Evolutionary conservation across 2,797 vertebrate species (phyloP).

Genomic region (Enteromius radiatus): DNA sequence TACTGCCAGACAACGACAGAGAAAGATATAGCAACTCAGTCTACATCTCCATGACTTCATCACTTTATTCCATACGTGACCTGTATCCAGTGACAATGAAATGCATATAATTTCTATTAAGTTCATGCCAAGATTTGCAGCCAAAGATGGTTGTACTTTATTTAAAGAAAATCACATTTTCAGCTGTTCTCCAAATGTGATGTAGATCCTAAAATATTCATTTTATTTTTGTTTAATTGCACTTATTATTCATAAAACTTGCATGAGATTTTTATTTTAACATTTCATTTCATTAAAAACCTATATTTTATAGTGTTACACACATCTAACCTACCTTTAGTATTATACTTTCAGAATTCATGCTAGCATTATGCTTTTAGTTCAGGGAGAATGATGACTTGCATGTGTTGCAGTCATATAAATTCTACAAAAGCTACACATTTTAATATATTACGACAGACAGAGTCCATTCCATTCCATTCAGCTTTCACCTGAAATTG

Average conservation of each 20-base stretch:
- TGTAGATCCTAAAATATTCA: not conserved
- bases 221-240: not conserved
- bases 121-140: not conserved
- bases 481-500: not conserved
- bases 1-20: constrained; percentile 22
- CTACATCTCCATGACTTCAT: not conserved
- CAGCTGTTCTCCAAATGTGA: not conserved
- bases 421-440: not conserved
- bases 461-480: too few relatives aligned
- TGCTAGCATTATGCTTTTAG: not conserved
- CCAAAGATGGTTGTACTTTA: not conserved
- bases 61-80: constrained; percentile 14
- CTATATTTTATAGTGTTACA: not conserved
- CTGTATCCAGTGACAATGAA: constrained; percentile 1
- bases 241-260: not conserved
- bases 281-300: not conserved
- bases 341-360: not conserved
- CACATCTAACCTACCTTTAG: not conserved
- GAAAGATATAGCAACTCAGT: constrained; percentile 17
- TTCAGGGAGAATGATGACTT: not conserved
- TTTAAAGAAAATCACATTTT: not conserved
- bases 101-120: constrained; percentile 19
- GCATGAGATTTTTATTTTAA: not conserved
- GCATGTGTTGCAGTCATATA: not conserved
- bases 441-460: not conserved